These are phyloP conservation scores for Scalopus aquaticus DNA, from an alignment of 2,113 vertebrate genomes.

Conservation along the genomic window DNA sequence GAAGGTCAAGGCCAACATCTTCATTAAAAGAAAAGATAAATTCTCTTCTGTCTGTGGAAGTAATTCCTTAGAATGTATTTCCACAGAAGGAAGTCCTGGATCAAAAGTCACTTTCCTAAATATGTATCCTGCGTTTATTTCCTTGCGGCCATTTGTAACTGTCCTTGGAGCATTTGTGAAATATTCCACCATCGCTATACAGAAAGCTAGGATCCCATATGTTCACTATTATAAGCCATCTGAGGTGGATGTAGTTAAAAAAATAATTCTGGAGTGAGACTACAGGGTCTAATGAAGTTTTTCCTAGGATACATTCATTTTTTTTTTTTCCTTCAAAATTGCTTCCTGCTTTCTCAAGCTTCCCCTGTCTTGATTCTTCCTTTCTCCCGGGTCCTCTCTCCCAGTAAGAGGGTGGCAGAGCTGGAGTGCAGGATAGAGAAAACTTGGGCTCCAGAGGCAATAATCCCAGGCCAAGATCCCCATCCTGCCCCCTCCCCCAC, in stretches of 20 bases:
- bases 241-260: neutral
- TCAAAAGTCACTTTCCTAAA: neutral
- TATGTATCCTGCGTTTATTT: neutral
- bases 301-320: neutral
- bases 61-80: neutral
- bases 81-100: neutral
- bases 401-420: rapidly evolving
- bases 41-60: neutral
- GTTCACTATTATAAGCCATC: neutral
- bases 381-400: neutral
- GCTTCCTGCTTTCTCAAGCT: neutral
- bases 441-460: neutral
- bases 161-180: neutral
- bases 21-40: neutral
- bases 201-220: neutral
- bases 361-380: neutral
- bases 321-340: neutral
- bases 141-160: neutral
- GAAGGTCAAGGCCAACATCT: neutral
- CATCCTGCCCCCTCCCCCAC: rapidly evolving
- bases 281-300: neutral
- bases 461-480: neutral
- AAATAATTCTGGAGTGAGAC: neutral
- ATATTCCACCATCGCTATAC: neutral
- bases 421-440: neutral